A percentile compares a stretch with the other conserved stretches of the same genome.
These are phyloP conservation scores for Leptarthrus brevirostris DNA, from an alignment of 2,888 invertebrate genomes.

Conservation along the genomic window DNA sequence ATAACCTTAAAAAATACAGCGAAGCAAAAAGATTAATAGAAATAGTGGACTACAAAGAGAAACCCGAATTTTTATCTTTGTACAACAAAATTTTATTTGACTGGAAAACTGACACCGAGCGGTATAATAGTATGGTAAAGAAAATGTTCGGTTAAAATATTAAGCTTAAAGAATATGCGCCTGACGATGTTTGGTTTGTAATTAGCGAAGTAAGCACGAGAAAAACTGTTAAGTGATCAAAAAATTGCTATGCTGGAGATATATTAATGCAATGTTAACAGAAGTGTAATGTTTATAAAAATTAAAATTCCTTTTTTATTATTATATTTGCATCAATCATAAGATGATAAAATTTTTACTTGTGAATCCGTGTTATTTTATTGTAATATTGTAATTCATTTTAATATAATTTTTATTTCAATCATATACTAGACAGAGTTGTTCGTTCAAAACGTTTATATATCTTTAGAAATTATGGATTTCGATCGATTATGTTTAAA, in stretches of 20 bases:
- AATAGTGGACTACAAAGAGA: constrained; percentile 71
- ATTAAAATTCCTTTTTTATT: background rate
- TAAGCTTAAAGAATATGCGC: background rate
- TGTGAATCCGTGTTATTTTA: constrained; percentile 13
- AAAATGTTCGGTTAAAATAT: constrained; percentile 67
- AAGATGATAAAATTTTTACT: background rate
- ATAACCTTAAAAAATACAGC: constrained; percentile 73
- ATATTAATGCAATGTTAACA: constrained; percentile 18
- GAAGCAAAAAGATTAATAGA: constrained; percentile 72
- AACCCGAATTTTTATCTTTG: constrained; percentile 73
- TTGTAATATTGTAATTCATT: constrained; percentile 34
- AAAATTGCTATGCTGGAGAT: background rate
- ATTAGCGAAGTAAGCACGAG: no score
- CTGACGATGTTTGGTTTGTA: background rate
- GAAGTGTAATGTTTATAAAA: background rate
- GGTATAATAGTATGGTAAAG: constrained; percentile 69
- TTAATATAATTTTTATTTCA: constrained; percentile 38
- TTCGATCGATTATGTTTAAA: no score
- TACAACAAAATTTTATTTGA: constrained; percentile 71
- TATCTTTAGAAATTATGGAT: no score
- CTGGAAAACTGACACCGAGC: constrained; percentile 72
- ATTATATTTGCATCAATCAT: background rate
- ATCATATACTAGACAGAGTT: background rate
- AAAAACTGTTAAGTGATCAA: no score
- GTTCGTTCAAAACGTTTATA: no score